These are phyloP conservation scores for Oxyruncus cristatus DNA, from an alignment of 2,113 vertebrate genomes.

Conservation along the genomic window DNA sequence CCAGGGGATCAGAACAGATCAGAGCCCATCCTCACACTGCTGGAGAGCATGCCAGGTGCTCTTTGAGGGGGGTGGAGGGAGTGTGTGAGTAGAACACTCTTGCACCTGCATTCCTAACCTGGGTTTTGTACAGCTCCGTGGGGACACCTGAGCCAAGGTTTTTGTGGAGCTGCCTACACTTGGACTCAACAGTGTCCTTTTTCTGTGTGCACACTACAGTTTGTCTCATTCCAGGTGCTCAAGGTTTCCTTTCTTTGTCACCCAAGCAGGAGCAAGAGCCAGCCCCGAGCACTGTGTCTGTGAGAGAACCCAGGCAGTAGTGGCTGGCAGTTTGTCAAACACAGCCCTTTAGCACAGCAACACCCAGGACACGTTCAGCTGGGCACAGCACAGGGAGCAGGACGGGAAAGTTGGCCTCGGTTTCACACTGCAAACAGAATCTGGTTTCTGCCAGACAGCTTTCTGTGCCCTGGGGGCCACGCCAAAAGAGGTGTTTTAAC, in stretches of 20 bases:
- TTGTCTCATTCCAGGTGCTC: neutral
- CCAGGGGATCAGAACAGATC: rapidly evolving
- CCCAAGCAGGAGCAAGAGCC: neutral
- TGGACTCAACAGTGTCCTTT: neutral
- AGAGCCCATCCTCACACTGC: neutral
- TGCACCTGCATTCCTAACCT: neutral
- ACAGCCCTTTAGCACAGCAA: neutral
- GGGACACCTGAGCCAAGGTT: neutral
- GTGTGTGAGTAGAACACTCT: neutral
- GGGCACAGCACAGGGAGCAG: neutral
- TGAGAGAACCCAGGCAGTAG: neutral
- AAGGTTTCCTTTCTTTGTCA: neutral
- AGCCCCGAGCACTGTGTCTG: rapidly evolving
- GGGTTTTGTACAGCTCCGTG: neutral
- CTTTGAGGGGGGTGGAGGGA: neutral
- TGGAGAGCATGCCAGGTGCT: neutral
- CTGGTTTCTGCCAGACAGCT: neutral
- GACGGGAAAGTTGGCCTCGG: neutral
- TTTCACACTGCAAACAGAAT: rapidly evolving
- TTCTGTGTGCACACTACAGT: neutral
- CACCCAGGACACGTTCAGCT: neutral
- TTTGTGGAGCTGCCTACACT: neutral
- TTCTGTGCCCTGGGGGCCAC: neutral
- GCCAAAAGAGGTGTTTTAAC: neutral
- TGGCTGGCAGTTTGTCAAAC: neutral